Base-by-base conservation (phyloP, 2,888 invertebrate species). In the Drosophila neoperkinsi region DNA sequence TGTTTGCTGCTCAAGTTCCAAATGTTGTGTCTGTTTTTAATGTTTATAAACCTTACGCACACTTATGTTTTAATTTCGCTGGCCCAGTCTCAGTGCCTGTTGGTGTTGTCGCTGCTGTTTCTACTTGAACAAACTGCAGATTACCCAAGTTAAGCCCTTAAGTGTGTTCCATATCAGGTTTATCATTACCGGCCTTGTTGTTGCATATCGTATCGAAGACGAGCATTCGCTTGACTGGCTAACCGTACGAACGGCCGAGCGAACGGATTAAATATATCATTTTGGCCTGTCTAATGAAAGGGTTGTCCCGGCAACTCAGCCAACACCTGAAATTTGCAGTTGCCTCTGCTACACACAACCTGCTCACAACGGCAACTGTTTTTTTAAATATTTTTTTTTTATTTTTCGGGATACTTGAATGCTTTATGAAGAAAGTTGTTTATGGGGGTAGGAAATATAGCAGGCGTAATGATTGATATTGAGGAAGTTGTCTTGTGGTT, bases 261-360 rank as follows among this genome's bases (percentile, higher is more conserved):
- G 71, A 89, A 87, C 82, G 90, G 90, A 88, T 90, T 88, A 88
- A 88, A 89, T 90, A 84, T 89, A 89, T 88, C 90, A 90, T 87
- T 88, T 90, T 88, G 71, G 64, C 59, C 79, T 72, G 74, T 84
- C 78, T 85, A 90, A 90, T 88, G 88, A 85, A 88, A 80, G 85
- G 90, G 79, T 83, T 79, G 83, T 61, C 74, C 71, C 66, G 57
- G 52, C 81, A 68, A 64, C 68, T 71, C 57, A 57, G 86, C 81
- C 77, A 87, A 88, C 90, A 90, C 88, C 89, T 90, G 90, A 89
- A 90, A 80, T 71, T 78, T 78, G 84, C 90, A 88, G 71, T 77
- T 80, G 76, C 57, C 46, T 73, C 74, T 79, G 36, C 31, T 76
- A 65, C 52, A 65, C 65, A 10, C 41, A 83, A 65, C 61, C 64